Evolutionary conservation across 2,888 invertebrate species (phyloP), one percentile per base, ranked within the genome.

Genomic region (Macrosoma leucophasiata): DNA sequence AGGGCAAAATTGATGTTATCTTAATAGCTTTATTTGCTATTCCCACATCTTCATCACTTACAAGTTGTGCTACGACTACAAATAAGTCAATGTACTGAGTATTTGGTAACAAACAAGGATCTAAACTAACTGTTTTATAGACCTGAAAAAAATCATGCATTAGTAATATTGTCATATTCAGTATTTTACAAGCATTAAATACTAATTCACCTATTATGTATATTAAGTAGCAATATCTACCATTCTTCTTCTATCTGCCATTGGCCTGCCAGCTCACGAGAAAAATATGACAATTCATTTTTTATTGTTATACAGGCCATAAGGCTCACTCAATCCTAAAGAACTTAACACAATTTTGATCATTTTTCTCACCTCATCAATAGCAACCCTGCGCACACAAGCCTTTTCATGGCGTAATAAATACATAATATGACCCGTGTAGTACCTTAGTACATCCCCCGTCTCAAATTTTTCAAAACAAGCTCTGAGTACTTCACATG

Each of bases 321-420:
- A n/a, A n/a, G n/a, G n/a, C n/a, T n/a, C n/a, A n/a, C n/a, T n/a
- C n/a, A n/a, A n/a, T n/a, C n/a, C n/a, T n/a, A n/a, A n/a, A n/a
- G n/a, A n/a, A n/a, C n/a, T n/a, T n/a, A n/a, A n/a, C n/a, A n/a
- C n/a, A n/a, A n/a, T n/a, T n/a, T n/a, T n/a, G n/a, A n/a, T n/a
- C n/a, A n/a, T n/a, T n/a, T n/a, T n/a, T n/a, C n/a, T n/a, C 51
- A 92, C 88, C 73, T 90, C 88, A 50, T 87, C 85, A 17, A 92
- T 58, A 12, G 90, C 91, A 50, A 90, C 78, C 40, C 81, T 73
- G 36, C 90, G 87, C 0, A 92, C 89, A 51, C 84, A 81, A n/a
- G 82, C 54, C 46, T 86, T 86, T 8, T 87, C 86, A 66, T 93
- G 90, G 1, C 82, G 72, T 20, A 93, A 69, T 21, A 90, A 84